Base-by-base conservation (phyloP, 2,888 invertebrate genomes). In the Drosophila mayaguana region DNA sequence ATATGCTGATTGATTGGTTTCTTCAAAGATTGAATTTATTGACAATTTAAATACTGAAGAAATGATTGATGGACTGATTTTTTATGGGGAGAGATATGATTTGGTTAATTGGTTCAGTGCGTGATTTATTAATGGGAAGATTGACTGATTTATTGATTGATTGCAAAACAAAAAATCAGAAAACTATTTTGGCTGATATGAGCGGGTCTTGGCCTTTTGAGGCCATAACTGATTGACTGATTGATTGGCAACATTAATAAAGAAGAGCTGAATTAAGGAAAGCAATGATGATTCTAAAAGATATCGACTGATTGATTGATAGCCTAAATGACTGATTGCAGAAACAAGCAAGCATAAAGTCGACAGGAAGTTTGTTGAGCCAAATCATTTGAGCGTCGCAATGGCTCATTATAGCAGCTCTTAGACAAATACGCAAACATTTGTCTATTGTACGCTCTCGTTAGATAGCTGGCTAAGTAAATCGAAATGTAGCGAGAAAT, bases 401-500 rank as follows among this genome's bases (percentile, higher is more conserved):
- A 25, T 16, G 57, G 14, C 45, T 36, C 16, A 22, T 46, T 45
- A 36, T 34, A 14, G n/a, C 18, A 36, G 57, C 45, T 22, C 5
- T 16, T 22, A 6, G 25, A 57, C 5, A n/a, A n/a, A 25, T 14
- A 36, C n/a, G 22, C 12, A 25, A 36, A 18, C 57, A 25, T 46
- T 34, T 57, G 34, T 36, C 57, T 46, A 22, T 32, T 32, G 43
- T 16, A n/a, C n/a, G n/a, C n/a, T n/a, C 28, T 28, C 28, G 28
- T 8, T 2, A 28, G 28, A 7, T n/a, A 28, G 25, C 25, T 40
- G n/a, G 20, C 43, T 43, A 56, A 45, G 40, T 28, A 18, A 54
- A 42, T 59, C 20, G 45, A 62, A 18, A n/a, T 69, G 50, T 42
- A 34, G 11, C 32, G 40, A 51, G 18, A 53, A 42, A 20, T 65